A percentile compares a stretch with the other conserved stretches of the same genome.
These are phyloP conservation scores for Bostrychus sinensis DNA, from an alignment of 2,113 vertebrate genomes.

Conservation along the genomic window DNA sequence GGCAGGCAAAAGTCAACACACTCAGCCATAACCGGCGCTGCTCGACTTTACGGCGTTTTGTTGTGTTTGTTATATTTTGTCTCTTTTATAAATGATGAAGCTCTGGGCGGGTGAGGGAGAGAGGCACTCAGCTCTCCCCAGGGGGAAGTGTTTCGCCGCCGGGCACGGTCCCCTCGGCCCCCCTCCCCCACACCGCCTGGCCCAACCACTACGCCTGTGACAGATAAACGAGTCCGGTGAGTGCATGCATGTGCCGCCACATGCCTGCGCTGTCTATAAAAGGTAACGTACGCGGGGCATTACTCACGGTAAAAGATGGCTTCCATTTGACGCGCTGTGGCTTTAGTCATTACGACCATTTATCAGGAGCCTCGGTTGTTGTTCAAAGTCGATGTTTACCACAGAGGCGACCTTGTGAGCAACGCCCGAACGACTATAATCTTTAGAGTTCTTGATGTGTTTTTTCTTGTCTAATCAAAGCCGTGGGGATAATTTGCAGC, in stretches of 20 bases:
- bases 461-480: not conserved
- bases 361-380: constrained; percentile 18
- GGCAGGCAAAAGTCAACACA: not conserved
- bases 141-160: constrained; percentile 44
- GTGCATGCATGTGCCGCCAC: constrained; percentile 20
- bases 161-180: constrained; percentile 55
- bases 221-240: constrained; percentile 38
- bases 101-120: constrained; percentile 48
- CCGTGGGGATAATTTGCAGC: constrained; percentile 25
- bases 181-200: not conserved
- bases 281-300: constrained; percentile 15
- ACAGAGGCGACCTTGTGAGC: constrained; percentile 17
- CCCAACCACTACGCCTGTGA: constrained; percentile 14
- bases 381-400: constrained; percentile 19
- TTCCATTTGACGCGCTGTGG: constrained; percentile 8
- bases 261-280: constrained; percentile 1
- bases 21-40: constrained; percentile 20
- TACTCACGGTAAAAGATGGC: constrained; percentile 12
- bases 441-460: constrained; percentile 13
- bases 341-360: constrained; percentile 26
- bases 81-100: constrained; percentile 74
- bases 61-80: constrained; percentile 77
- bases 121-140: constrained; percentile 65
- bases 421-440: constrained; percentile 13
- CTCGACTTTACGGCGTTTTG: constrained; percentile 59